A percentile compares a stretch with the other conserved stretches of the same genome.
Conservation (phyloP, 2,888 invertebrate species). For the Philopedon plagiatum region DNA sequence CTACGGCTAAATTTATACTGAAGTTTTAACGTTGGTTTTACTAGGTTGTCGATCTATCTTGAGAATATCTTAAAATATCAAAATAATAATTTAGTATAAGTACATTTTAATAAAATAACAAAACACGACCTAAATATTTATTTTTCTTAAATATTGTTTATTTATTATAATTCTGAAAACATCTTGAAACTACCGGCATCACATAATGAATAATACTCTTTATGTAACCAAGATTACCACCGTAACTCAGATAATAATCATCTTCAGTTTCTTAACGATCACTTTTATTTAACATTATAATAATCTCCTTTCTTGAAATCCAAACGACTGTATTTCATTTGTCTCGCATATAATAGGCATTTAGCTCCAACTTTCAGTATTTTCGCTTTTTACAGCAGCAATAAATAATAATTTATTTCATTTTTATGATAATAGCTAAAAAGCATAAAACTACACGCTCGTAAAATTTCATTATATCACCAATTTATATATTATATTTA, state of each 20-base stretch:
- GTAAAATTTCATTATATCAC: no score
- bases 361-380: background rate
- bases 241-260: background rate
- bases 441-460: no score
- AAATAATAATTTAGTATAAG: no score
- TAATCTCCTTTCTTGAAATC: background rate
- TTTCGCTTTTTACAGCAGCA: background rate
- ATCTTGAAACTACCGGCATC: background rate
- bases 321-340: background rate
- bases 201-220: background rate
- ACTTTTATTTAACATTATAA: constrained; percentile 10
- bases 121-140: no score
- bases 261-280: constrained; percentile 3
- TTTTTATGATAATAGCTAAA: background rate
- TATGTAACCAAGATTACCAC: background rate
- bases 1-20: no score
- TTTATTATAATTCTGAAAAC: background rate
- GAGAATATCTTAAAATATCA: no score
- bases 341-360: background rate
- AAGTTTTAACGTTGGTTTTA: no score
- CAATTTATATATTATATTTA: no score
- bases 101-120: no score
- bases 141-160: no score
- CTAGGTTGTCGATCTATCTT: no score
- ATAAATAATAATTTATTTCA: background rate